Evolutionary conservation across 2,888 invertebrate genomes (phyloP).

Genomic region (Nipponacmea schrenckii): DNA sequence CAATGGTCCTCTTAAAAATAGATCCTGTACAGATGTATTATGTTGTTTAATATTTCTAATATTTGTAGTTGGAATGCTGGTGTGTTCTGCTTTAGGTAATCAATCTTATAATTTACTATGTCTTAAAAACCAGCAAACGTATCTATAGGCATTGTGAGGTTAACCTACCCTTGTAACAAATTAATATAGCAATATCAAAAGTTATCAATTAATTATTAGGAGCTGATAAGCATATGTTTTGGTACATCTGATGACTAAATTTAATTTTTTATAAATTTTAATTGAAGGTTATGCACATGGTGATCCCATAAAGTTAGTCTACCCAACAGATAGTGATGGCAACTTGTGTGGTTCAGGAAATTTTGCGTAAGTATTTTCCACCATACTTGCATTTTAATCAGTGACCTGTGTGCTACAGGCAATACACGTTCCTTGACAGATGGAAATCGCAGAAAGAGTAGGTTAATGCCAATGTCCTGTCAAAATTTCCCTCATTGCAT

Average conservation of each 20-base stretch:
- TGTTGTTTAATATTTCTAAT: slow-evolving; percentile 34
- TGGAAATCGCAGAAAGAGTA: not conserved
- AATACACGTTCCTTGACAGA: too few relatives aligned
- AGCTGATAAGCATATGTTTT: too few relatives aligned
- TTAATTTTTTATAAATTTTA: too few relatives aligned
- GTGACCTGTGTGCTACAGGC: not conserved
- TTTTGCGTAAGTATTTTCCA: slow-evolving; percentile 38
- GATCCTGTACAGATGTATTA: slow-evolving; percentile 34
- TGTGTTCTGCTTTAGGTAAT: slow-evolving; percentile 32
- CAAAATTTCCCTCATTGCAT: too few relatives aligned
- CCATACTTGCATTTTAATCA: not conserved
- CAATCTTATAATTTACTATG: not conserved
- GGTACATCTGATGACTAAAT: too few relatives aligned
- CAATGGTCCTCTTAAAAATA: slow-evolving; percentile 29
- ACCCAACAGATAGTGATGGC: slow-evolving; percentile 83
- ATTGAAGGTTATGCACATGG: slow-evolving; percentile 77
- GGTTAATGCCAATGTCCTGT: not conserved
- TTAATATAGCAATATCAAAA: too few relatives aligned
- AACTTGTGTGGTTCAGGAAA: slow-evolving; percentile 75
- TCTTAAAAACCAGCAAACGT: too few relatives aligned
- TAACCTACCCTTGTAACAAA: too few relatives aligned
- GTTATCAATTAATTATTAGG: too few relatives aligned
- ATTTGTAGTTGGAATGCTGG: slow-evolving; percentile 27
- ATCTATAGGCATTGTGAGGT: too few relatives aligned
- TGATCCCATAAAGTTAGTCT: slow-evolving; percentile 78